A percentile compares a stretch with the other conserved stretches of the same genome.
Conservation (phyloP, 2,888 invertebrate species). For the Oscheius sp. region DNA sequence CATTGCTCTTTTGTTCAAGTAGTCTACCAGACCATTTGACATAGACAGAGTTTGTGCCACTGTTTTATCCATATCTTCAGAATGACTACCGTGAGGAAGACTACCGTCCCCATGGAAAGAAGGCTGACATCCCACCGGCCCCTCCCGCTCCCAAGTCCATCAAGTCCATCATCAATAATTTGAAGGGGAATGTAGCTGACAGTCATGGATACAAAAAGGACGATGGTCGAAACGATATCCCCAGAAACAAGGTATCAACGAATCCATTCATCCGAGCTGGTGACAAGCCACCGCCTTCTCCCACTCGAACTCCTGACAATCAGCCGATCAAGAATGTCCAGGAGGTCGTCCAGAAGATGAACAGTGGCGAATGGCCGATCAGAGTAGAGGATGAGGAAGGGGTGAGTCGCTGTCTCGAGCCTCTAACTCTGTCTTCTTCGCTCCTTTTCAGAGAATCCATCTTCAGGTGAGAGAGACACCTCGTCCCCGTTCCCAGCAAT, state of each 20-base stretch:
- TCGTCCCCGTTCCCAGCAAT: constrained; percentile 22
- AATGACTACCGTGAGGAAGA: constrained; percentile 28
- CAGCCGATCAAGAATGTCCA: constrained; percentile 50
- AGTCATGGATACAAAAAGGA: constrained; percentile 11
- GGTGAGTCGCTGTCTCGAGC: background rate
- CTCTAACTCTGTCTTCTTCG: background rate
- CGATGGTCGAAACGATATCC: constrained; percentile 35
- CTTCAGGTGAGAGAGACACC: constrained; percentile 18
- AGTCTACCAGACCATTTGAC: too few relatives aligned
- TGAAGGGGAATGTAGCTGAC: constrained; percentile 41
- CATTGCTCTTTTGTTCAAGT: too few relatives aligned
- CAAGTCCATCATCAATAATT: constrained; percentile 54
- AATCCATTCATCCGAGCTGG: constrained; percentile 52
- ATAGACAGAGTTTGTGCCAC: background rate
- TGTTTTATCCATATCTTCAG: background rate
- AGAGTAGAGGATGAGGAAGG: constrained; percentile 47
- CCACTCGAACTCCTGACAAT: constrained; percentile 23
- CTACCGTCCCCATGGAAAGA: constrained; percentile 16
- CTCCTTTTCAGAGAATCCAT: constrained; percentile 9
- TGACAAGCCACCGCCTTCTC: constrained; percentile 32
- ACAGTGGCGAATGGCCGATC: constrained; percentile 61
- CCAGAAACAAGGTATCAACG: constrained; percentile 44
- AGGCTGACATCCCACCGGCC: constrained; percentile 29
- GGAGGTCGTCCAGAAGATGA: constrained; percentile 61
- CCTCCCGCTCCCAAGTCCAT: constrained; percentile 43